Evolutionary conservation across 2,888 invertebrate species (phyloP), one percentile per base, ranked within the genome.

Genomic region (Homarus gammarus): DNA sequence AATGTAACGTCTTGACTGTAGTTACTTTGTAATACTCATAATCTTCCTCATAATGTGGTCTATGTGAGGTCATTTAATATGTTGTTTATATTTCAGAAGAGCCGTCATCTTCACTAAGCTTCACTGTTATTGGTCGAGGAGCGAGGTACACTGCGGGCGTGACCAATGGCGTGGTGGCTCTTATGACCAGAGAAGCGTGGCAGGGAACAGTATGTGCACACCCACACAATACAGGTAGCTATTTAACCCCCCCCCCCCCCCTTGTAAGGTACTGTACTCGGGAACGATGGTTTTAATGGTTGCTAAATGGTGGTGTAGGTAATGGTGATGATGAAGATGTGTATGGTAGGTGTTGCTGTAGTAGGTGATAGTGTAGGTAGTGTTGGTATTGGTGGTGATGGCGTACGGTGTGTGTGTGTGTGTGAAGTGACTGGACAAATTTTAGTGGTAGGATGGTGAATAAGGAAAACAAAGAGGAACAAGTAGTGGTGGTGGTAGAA

Each of bases 251-350:
- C 8, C 15, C 44, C 8, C 22, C 49, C 8, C 15, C 8, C 15
- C 44, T 8, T 49, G 49, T 49, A 49, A 77, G 0, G 22, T 31
- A 44, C 8, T 77, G 5, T 8, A 18, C 18, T 31, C 15, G n/a
- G 51, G 31, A 77, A 33, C n/a, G 49, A 51, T 77, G 27, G 31
- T 40, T 31, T 18, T 77, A 77, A 77, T 33, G 40, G 77, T n/a
- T 31, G 31, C 18, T 44, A 38, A 51, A 38, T 10, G 31, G 77
- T 44, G 15, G 18, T 27, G 27, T 15, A 44, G 40, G 40, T 27
- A 75, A 27, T 44, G 27, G 6, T 44, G 33, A 33, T 31, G 31
- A 33, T 77, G 40, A 44, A 18, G 44, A 49, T 44, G 31, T 49
- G 27, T 31, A 49, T 27, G 49, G 49, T 27, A 77, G 44, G 31